phyloP scores from a whole-genome alignment of 1,140 invertebrate genomes.

The Oedothorax gibbosus region DNA sequence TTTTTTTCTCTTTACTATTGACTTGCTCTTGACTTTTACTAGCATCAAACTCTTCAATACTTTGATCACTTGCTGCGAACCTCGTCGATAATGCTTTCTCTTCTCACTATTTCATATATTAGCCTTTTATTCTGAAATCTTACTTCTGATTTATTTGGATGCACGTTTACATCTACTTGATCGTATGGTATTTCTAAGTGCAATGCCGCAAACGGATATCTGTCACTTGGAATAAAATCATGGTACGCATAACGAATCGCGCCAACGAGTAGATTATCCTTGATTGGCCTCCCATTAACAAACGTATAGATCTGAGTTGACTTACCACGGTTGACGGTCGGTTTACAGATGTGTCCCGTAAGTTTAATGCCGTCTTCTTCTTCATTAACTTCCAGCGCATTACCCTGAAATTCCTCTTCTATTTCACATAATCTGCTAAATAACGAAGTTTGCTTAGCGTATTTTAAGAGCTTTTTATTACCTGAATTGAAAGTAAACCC shows the following conservation, averaged over 20 bases:
- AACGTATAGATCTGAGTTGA: slow-evolving; percentile 2
- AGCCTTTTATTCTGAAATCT: slow-evolving; percentile 1
- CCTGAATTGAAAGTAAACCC: background rate
- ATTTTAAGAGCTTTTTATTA: slow-evolving; percentile 9
- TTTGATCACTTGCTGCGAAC: background rate
- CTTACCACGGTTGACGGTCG: background rate
- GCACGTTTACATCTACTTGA: slow-evolving; percentile 1
- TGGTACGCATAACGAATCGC: background rate
- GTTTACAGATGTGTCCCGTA: slow-evolving; percentile 7
- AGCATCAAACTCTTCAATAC: slow-evolving; percentile 2
- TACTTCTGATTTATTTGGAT: slow-evolving; percentile 1
- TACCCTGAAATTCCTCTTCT: background rate
- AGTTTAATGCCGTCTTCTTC: background rate
- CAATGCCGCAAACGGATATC: background rate
- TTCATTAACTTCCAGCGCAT: background rate
- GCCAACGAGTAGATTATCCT: background rate
- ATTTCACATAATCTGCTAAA: background rate
- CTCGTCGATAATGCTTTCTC: slow-evolving; percentile 4
- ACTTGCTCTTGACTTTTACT: background rate
- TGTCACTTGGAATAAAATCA: slow-evolving; percentile 1
- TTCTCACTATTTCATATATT: slow-evolving; percentile 9
- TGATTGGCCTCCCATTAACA: background rate
- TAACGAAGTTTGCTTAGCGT: background rate
- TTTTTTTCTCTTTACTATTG: background rate
- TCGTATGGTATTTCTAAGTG: slow-evolving; percentile 2